phyloP scores from a whole-genome alignment of 2,888 invertebrate species.

The Pollenia labialis region DNA sequence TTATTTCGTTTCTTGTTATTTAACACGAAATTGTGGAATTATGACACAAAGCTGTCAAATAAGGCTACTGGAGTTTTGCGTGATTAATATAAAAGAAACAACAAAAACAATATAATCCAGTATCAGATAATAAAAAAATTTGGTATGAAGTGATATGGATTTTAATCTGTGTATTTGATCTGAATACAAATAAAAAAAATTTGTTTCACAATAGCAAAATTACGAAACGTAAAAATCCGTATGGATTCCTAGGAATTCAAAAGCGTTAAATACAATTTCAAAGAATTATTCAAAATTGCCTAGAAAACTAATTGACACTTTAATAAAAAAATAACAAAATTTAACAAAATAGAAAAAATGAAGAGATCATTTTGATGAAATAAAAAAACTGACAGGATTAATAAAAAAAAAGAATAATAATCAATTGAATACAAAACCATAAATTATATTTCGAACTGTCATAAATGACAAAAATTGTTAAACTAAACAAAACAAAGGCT shows the following conservation, averaged over 20 bases:
- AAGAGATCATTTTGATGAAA: constrained; percentile 16
- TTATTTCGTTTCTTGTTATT: constrained; percentile 27
- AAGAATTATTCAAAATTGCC: constrained; percentile 13
- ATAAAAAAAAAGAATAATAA: background rate
- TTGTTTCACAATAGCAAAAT: constrained; percentile 24
- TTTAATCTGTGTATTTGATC: constrained; percentile 10
- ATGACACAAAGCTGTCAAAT: constrained; percentile 72
- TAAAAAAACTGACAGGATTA: constrained; percentile 26
- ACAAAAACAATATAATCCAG: constrained; percentile 12
- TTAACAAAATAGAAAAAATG: background rate
- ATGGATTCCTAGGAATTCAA: constrained; percentile 48
- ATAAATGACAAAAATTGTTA: constrained; percentile 46
- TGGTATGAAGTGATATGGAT: background rate
- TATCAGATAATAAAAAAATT: constrained; percentile 13
- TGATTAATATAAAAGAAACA: background rate
- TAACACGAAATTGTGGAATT: constrained; percentile 51
- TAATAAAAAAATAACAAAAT: constrained; percentile 22
- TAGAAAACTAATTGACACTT: constrained; percentile 59
- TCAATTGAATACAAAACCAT: background rate
- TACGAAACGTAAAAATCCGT: background rate
- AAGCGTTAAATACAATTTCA: background rate
- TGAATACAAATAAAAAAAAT: constrained; percentile 17
- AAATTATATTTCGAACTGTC: constrained; percentile 17
- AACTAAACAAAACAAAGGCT: background rate
- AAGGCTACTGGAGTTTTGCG: constrained; percentile 68